Conservation (phyloP, 1,140 invertebrate species). For the Halyomorpha halys region DNA sequence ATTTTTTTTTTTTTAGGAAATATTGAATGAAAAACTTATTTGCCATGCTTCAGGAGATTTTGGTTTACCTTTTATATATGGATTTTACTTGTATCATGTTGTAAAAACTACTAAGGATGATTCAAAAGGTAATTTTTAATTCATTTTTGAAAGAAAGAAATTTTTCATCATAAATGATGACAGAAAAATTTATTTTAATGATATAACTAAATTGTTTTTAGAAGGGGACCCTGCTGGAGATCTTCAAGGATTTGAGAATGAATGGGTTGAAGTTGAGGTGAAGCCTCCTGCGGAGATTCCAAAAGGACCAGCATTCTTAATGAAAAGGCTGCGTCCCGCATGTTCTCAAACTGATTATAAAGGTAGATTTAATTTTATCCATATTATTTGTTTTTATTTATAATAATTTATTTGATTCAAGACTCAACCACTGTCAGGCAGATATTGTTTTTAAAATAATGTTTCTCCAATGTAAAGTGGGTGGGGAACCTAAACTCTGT, state of each 20-base stretch:
- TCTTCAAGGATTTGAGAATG: constrained; percentile 70
- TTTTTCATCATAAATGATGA: no score
- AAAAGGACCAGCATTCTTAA: constrained; percentile 25
- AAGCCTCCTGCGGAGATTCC: constrained; percentile 38
- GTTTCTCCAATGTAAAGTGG: no score
- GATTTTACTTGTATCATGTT: constrained; percentile 88
- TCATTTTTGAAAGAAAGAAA: neutral
- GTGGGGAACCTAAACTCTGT: no score
- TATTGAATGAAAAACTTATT: constrained; percentile 71
- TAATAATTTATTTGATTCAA: no score
- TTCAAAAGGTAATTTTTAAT: constrained; percentile 40
- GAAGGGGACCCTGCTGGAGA: constrained; percentile 48
- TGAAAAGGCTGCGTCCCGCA: constrained; percentile 20
- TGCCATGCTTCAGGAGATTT: constrained; percentile 82
- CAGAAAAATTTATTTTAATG: no score
- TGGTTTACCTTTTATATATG: constrained; percentile 69
- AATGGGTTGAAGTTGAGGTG: constrained; percentile 81
- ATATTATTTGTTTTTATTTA: no score
- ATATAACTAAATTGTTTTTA: no score
- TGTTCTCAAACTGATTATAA: constrained; percentile 22
- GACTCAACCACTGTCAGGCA: no score
- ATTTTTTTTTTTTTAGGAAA: constrained; percentile 44
- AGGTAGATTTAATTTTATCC: constrained; percentile 16
- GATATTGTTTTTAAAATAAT: no score
- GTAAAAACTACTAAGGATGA: constrained; percentile 53